Conservation (phyloP, 2,888 invertebrate genomes). For the Agrenia bidenticulata region DNA sequence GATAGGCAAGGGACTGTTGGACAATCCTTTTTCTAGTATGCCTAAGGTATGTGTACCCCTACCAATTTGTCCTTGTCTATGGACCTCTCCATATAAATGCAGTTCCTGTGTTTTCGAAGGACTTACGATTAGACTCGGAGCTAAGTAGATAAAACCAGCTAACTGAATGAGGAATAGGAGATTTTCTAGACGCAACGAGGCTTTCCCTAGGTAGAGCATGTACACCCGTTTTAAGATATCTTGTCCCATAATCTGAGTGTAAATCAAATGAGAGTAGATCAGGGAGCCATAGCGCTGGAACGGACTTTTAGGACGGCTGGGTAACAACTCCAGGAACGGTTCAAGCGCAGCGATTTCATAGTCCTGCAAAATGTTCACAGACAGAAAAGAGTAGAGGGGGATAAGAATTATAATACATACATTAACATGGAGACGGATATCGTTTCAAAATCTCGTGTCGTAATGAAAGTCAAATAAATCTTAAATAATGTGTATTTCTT, state of each 20-base stretch:
- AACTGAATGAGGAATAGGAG: conserved; percentile 38
- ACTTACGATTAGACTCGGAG: conserved; percentile 38
- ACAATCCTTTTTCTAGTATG: conserved; percentile 1
- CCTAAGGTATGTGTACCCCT: no score
- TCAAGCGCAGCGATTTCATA: conserved; percentile 42
- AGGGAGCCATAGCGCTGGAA: conserved; percentile 41
- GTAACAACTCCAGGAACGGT: conserved; percentile 42
- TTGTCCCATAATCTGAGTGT: conserved; percentile 24
- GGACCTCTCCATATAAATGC: no score
- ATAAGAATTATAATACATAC: no score
- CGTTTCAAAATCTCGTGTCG: no score
- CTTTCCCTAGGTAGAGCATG: conserved; percentile 27
- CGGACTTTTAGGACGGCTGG: conserved; percentile 34
- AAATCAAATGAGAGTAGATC: conserved; percentile 41
- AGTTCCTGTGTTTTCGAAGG: no score
- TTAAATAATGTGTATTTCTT: no score
- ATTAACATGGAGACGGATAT: no score
- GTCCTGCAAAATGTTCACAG: conserved; percentile 35
- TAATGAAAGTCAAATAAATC: no score
- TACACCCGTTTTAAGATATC: conserved; percentile 32
- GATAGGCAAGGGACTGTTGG: no score
- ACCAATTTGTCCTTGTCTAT: no score
- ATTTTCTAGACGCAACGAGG: conserved; percentile 41
- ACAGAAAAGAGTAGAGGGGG: conserved; percentile 24
- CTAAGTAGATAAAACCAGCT: no score